Conservation (phyloP, 2,888 invertebrate genomes). For the Odontocolon sp. region DNA sequence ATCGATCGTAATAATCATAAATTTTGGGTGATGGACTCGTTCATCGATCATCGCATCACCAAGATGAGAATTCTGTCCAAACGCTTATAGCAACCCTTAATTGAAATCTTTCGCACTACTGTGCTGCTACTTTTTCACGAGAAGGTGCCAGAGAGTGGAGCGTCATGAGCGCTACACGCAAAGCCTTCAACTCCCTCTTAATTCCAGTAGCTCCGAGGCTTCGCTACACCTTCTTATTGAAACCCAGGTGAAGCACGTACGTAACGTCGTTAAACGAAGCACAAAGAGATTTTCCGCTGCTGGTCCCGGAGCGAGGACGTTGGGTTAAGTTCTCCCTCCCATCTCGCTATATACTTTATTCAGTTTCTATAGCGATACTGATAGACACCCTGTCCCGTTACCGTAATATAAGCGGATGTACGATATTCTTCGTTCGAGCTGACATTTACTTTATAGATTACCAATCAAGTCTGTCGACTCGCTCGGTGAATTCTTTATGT, state of each 20-base stretch:
- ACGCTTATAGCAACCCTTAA: no score
- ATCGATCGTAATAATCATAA: no score
- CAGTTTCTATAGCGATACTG: constrained; percentile 7
- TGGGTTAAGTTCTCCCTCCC: background rate
- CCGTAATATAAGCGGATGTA: background rate
- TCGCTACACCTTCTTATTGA: constrained; percentile 20
- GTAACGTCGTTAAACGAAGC: constrained; percentile 47
- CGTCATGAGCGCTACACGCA: background rate
- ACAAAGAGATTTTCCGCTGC: constrained; percentile 57
- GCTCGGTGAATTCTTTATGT: background rate
- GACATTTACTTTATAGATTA: constrained; percentile 15
- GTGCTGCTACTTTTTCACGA: background rate
- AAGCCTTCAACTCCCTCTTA: constrained; percentile 6
- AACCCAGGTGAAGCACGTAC: constrained; percentile 33
- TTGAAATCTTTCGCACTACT: constrained; percentile 12
- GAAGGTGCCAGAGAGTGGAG: background rate
- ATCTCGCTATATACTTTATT: constrained; percentile 5
- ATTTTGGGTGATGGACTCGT: background rate
- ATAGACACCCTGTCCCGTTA: background rate
- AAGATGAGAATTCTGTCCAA: background rate
- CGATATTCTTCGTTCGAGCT: background rate
- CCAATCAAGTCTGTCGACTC: background rate
- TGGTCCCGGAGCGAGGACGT: constrained; percentile 2
- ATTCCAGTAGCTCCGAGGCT: constrained; percentile 16
- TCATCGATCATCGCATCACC: background rate